Conservation (phyloP, 2,113 vertebrate species). For the Tetrao urogallus region DNA sequence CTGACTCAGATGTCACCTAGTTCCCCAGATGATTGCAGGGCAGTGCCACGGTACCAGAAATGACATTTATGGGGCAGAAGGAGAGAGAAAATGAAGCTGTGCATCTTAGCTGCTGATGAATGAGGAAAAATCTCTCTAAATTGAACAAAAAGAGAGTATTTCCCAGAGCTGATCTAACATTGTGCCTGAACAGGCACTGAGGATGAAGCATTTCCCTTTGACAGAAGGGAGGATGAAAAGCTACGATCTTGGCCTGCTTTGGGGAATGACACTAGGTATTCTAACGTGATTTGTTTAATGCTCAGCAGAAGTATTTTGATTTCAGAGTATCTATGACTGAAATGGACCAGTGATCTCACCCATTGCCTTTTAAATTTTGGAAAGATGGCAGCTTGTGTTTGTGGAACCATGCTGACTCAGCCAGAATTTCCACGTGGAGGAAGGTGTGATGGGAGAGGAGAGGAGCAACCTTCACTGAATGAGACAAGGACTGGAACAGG, state of each 20-base stretch:
- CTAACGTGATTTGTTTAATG: slow-evolving; percentile 10
- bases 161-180: not conserved
- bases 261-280: not conserved
- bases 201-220: not conserved
- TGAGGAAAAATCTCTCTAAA: not conserved
- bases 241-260: not conserved
- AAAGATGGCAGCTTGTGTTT: not conserved
- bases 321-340: not conserved
- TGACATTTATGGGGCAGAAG: not conserved
- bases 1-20: not conserved
- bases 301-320: not conserved
- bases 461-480: rapidly evolving
- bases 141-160: not conserved
- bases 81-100: not conserved
- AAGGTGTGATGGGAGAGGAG: not conserved
- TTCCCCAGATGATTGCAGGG: not conserved
- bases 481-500: not conserved
- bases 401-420: not conserved
- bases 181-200: not conserved
- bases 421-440: not conserved
- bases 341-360: not conserved
- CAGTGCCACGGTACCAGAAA: not conserved
- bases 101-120: not conserved
- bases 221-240: slow-evolving; percentile 13
- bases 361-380: not conserved